Conservation (phyloP, 2,797 vertebrate genomes). For the Glossophaga mutica region DNA sequence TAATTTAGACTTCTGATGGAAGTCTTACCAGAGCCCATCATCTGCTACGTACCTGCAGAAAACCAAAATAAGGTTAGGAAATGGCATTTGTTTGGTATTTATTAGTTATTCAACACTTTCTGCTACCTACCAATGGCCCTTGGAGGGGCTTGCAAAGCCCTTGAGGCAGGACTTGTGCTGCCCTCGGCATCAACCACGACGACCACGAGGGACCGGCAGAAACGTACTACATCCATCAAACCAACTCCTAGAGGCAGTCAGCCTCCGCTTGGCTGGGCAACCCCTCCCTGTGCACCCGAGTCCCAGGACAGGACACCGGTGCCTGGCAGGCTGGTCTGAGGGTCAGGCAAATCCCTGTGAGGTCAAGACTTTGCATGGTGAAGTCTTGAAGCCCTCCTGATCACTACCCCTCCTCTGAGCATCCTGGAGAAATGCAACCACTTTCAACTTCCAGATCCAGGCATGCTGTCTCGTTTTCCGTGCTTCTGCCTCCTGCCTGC, state of each 20-base stretch:
- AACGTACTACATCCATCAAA: not conserved
- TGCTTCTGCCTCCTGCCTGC: accelerated
- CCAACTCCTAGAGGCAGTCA: not conserved
- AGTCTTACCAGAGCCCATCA: not conserved
- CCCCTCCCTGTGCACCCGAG: accelerated
- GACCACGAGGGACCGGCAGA: not conserved
- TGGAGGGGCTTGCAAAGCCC: not conserved
- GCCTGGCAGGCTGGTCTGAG: not conserved
- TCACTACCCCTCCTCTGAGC: accelerated
- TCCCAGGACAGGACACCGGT: not conserved
- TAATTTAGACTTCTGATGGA: not conserved
- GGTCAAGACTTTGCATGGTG: not conserved
- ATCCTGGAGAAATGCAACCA: not conserved
- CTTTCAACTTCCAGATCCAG: not conserved
- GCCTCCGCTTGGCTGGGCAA: accelerated
- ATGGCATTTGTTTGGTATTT: not conserved
- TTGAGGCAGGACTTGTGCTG: accelerated
- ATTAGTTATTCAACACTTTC: not conserved
- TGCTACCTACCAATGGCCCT: not conserved
- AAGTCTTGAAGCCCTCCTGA: not conserved
- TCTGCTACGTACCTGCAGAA: not conserved
- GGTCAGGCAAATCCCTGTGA: not conserved
- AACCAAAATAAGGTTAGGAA: not conserved
- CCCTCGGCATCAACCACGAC: not conserved
- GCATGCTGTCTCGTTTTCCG: accelerated